Evolutionary conservation across 2,888 invertebrate species (phyloP), one percentile per base, ranked within the genome.

Genomic region (Hyppa rectilinea): DNA sequence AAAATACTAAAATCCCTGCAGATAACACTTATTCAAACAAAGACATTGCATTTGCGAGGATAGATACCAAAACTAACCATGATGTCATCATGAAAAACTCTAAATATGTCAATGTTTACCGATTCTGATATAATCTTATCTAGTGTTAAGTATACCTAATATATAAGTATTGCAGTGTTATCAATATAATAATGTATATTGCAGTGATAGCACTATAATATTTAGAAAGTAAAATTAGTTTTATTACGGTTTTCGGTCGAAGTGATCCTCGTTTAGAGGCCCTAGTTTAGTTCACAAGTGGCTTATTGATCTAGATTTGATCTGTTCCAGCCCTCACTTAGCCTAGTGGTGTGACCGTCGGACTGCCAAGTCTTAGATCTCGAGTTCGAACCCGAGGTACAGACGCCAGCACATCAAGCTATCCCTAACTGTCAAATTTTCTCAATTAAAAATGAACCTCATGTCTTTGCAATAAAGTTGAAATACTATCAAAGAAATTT

Each of bases 151-250:
- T 53, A 29, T 43, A 36, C 10, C 10, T 40, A 43, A 70, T 49
- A 34, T 29, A 50, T 49, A 17, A 40, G 10, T 67, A 40, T 52
- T 63, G 52, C 26, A 45, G 2, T 34, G n/a, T 63, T 53, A 71
- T 63, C 63, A 34, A 10, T 38, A 36, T 47, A n/a, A n/a, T n/a
- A n/a, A n/a, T n/a, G n/a, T n/a, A n/a, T 67, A 40, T 52, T 63
- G 52, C 26, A 45, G 2, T 34, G n/a, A 53, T 53, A 71, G 53
- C 63, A 34, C 14, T 38, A 36, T 47, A n/a, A n/a, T n/a, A 40
- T 47, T 55, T 55, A 75, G 47, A 74, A 74, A 47, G 75, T 47
- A 17, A 75, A 43, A 47, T 65, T 40, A 55, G 53, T 65, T 9
- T 47, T 14, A 20, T 36, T 23, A 47, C 34, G 14, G 20, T 40